Evolutionary conservation across 1,140 invertebrate species (phyloP).

Genomic region (Frieseomelitta varia): DNA sequence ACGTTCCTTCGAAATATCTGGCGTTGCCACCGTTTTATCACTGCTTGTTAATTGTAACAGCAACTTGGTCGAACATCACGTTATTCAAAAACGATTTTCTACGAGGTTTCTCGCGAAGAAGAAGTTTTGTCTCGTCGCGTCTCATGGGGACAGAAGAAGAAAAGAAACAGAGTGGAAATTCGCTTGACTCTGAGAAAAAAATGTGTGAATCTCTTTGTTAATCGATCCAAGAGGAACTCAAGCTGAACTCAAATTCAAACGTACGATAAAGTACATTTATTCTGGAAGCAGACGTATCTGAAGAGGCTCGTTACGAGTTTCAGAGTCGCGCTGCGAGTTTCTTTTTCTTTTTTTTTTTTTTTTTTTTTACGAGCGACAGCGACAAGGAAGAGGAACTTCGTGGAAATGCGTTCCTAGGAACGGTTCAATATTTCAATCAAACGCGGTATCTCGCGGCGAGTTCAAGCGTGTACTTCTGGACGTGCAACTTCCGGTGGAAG

Average conservation of each 20-base stretch:
- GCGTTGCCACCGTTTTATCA: neutral
- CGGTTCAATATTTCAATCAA: conserved; percentile 32
- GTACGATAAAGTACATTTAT: too few relatives aligned
- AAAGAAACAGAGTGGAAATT: too few relatives aligned
- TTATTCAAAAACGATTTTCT: neutral
- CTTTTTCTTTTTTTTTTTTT: too few relatives aligned
- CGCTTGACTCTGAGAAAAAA: too few relatives aligned
- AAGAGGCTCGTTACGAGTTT: neutral
- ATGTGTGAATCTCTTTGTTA: too few relatives aligned
- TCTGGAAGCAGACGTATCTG: too few relatives aligned
- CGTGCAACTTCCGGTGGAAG: conserved; percentile 31
- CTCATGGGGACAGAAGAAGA: too few relatives aligned
- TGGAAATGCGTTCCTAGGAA: neutral
- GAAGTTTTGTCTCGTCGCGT: too few relatives aligned
- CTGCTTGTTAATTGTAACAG: neutral
- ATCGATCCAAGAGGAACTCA: too few relatives aligned
- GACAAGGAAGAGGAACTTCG: neutral
- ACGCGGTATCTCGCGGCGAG: conserved; percentile 8
- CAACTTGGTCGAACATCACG: neutral
- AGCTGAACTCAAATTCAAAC: too few relatives aligned
- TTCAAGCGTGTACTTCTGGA: conserved; percentile 14
- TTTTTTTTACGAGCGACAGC: neutral
- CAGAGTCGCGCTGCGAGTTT: too few relatives aligned
- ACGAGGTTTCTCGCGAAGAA: too few relatives aligned
- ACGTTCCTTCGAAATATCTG: neutral